Conservation (phyloP, 2,797 vertebrate genomes). For the Scolopax bukidnonensis region DNA sequence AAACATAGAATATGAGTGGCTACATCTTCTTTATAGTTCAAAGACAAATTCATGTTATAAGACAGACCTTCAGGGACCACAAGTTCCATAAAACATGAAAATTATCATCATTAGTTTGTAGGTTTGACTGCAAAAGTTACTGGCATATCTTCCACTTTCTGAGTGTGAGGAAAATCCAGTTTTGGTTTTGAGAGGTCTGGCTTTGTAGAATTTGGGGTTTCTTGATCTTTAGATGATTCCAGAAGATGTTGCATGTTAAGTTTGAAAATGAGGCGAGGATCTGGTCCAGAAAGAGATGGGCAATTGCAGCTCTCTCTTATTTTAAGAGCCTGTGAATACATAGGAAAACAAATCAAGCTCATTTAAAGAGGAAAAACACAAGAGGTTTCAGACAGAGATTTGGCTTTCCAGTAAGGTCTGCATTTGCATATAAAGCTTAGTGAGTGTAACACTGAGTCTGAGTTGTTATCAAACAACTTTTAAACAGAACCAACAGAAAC, state of each 20-base stretch:
- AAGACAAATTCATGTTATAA: not conserved
- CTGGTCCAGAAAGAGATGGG: constrained; percentile 84
- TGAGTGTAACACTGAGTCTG: not conserved
- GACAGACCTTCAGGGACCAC: not conserved
- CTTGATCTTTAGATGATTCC: constrained; percentile 47
- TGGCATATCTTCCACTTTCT: constrained; percentile 70
- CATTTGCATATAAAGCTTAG: not conserved
- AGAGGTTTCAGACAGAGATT: not conserved
- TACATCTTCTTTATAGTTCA: constrained; percentile 24
- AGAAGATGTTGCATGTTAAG: constrained; percentile 80
- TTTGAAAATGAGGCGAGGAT: constrained; percentile 87
- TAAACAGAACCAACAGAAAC: not conserved
- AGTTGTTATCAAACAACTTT: not conserved
- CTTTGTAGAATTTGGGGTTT: constrained; percentile 32
- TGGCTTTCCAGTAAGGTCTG: not conserved
- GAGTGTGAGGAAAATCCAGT: constrained; percentile 40
- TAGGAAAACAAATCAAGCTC: constrained; percentile 39
- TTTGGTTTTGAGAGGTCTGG: constrained; percentile 55
- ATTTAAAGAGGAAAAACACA: not conserved
- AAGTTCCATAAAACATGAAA: not conserved
- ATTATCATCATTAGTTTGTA: constrained; percentile 1
- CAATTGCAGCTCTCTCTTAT: constrained; percentile 88
- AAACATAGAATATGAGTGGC: not conserved
- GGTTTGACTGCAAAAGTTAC: constrained; percentile 66
- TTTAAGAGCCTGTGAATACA: constrained; percentile 88